Percentiles rank a stretch among this genome's conserved stretches.
Evolutionary conservation across 2,888 invertebrate species (phyloP).

Genomic region (Drosophila bunnanda): DNA sequence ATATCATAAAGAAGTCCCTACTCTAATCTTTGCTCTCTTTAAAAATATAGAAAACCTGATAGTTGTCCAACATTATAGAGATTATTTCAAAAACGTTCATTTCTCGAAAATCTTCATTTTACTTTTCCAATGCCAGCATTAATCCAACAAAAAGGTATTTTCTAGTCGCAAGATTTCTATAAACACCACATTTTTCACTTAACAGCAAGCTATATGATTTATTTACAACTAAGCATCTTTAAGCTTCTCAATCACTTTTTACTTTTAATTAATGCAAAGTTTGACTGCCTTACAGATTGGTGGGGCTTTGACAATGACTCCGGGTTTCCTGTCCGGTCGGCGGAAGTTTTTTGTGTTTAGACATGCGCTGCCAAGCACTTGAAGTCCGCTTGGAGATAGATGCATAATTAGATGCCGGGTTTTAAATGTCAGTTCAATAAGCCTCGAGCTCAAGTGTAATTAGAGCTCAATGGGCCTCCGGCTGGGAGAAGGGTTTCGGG

Average conservation of each 20-base stretch:
- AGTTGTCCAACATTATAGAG: too few species aligned
- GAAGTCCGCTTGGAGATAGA: constrained; percentile 40
- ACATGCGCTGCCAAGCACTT: constrained; percentile 57
- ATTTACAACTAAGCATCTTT: constrained; percentile 58
- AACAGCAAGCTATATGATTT: constrained; percentile 53
- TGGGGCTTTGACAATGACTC: constrained; percentile 30
- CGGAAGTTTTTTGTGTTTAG: constrained; percentile 69
- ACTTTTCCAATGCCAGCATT: neutral
- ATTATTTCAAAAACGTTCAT: too few species aligned
- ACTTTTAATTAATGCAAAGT: constrained; percentile 67
- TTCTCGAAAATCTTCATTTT: neutral
- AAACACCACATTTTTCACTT: neutral
- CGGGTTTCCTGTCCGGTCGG: constrained; percentile 70
- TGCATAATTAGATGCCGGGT: constrained; percentile 71
- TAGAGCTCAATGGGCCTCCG: constrained; percentile 22
- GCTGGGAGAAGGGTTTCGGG: neutral
- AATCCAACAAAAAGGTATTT: constrained; percentile 4
- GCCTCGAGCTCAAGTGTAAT: constrained; percentile 52
- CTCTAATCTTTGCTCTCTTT: rapidly evolving
- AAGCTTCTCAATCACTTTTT: constrained; percentile 65
- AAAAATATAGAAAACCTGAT: neutral
- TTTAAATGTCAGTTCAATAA: constrained; percentile 65
- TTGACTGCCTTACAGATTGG: constrained; percentile 29
- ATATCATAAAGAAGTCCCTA: neutral
- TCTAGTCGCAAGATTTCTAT: neutral